phyloP scores from a whole-genome alignment of 2,888 invertebrate genomes.

The Scaptomyza flava region DNA sequence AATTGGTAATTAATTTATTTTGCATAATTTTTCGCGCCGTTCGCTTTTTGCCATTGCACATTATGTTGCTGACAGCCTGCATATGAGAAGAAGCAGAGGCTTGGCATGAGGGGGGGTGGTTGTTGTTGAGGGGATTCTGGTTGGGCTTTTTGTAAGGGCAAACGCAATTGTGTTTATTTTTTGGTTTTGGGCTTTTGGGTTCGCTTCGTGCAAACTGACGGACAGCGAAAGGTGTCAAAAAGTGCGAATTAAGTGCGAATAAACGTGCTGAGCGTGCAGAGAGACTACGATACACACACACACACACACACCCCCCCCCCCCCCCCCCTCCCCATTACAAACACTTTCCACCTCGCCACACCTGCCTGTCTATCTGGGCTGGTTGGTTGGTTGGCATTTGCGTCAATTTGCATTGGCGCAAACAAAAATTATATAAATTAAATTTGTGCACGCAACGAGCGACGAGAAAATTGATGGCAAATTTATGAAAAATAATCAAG shows the following conservation, averaged over 20 bases:
- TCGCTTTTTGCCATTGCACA: slow-evolving; percentile 53
- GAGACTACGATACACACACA: slow-evolving; percentile 40
- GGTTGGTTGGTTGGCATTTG: slow-evolving; percentile 17
- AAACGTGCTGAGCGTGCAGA: slow-evolving; percentile 76
- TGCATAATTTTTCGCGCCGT: slow-evolving; percentile 78
- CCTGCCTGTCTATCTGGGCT: slow-evolving; percentile 52
- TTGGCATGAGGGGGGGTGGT: background rate
- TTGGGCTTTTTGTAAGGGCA: slow-evolving; percentile 12
- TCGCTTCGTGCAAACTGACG: slow-evolving; percentile 44
- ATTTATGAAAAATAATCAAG: slow-evolving; percentile 55
- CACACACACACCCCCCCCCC: background rate
- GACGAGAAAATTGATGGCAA: slow-evolving; percentile 44
- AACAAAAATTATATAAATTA: slow-evolving; percentile 68
- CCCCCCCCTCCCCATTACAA: background rate
- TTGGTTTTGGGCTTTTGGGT: slow-evolving; percentile 52
- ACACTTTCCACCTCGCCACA: background rate
- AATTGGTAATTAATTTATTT: slow-evolving; percentile 84
- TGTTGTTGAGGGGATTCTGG: too few relatives aligned
- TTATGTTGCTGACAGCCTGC: slow-evolving; percentile 68
- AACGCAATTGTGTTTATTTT: slow-evolving; percentile 61
- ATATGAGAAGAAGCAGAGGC: background rate
- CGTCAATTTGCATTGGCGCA: slow-evolving; percentile 65
- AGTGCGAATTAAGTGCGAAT: slow-evolving; percentile 79
- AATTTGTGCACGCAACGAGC: slow-evolving; percentile 60
- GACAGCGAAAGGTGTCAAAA: slow-evolving; percentile 73